A percentile compares a stretch with the other conserved stretches of the same genome.
These are phyloP conservation scores for Alcedo quadribrachys DNA, from an alignment of 2,797 vertebrate species.

Conservation along the genomic window DNA sequence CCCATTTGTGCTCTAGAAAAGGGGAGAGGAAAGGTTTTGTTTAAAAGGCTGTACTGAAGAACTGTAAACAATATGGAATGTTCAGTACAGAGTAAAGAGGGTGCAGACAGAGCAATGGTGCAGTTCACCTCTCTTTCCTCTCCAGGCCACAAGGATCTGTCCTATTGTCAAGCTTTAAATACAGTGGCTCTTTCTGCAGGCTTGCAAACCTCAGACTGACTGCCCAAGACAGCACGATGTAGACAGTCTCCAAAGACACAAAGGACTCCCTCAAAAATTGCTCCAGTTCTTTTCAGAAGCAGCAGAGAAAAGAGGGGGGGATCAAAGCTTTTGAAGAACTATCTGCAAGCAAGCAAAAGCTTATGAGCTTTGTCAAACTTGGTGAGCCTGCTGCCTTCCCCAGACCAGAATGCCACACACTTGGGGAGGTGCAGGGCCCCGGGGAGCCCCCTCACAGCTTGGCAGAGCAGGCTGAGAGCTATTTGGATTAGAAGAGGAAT, in stretches of 20 bases:
- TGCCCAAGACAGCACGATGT: neutral
- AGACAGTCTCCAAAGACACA: neutral
- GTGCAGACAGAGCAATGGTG: neutral
- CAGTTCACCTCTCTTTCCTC: neutral
- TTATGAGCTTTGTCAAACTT: neutral
- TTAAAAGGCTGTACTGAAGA: constrained; percentile 3
- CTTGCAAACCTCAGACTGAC: neutral
- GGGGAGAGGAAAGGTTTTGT: neutral
- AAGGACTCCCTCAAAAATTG: neutral
- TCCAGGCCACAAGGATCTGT: neutral
- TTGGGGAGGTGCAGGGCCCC: accelerated
- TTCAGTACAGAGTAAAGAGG: neutral
- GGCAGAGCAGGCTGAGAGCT: constrained; percentile 21
- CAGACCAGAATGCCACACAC: accelerated
- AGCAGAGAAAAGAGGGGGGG: neutral
- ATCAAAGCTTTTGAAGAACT: neutral
- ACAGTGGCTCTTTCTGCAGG: neutral
- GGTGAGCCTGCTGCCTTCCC: accelerated
- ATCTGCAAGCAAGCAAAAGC: neutral
- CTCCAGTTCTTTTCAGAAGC: neutral
- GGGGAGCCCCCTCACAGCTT: neutral
- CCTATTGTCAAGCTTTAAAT: neutral
- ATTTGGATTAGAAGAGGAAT: constrained; percentile 63
- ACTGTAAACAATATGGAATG: neutral
- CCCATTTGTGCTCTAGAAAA: neutral